These are phyloP conservation scores for Physella acuta DNA, from an alignment of 1,140 invertebrate genomes.

Conservation along the genomic window DNA sequence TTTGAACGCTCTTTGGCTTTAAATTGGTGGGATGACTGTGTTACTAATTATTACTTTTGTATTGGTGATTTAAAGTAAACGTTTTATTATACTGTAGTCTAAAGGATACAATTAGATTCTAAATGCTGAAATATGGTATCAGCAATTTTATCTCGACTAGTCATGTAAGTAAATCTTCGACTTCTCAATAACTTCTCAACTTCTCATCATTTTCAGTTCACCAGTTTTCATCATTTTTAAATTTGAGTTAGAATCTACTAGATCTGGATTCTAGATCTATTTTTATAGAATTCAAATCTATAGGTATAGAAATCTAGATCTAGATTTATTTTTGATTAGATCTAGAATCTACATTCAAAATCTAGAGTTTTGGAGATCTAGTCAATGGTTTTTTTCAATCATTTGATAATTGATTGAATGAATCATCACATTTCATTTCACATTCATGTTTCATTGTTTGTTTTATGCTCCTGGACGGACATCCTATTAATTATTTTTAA, in stretches of 20 bases:
- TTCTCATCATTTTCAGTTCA: too few species aligned
- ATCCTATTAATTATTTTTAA: too few species aligned
- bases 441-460: too few species aligned
- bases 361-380: background rate
- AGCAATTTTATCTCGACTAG: slow-evolving; percentile 71
- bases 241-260: background rate
- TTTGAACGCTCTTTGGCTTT: background rate
- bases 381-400: too few species aligned
- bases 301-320: background rate
- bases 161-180: slow-evolving; percentile 74
- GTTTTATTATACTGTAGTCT: background rate
- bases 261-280: background rate
- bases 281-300: background rate
- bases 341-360: background rate
- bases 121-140: slow-evolving; percentile 67
- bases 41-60: background rate
- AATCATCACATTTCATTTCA: too few species aligned
- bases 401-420: too few species aligned
- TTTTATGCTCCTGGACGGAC: too few species aligned
- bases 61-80: background rate
- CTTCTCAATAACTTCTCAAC: too few species aligned
- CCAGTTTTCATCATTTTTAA: background rate
- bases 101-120: background rate
- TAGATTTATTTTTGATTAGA: background rate
- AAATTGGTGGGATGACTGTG: background rate